These are phyloP conservation scores for Apotomis turbidana DNA, from an alignment of 2,888 invertebrate species.

Conservation along the genomic window DNA sequence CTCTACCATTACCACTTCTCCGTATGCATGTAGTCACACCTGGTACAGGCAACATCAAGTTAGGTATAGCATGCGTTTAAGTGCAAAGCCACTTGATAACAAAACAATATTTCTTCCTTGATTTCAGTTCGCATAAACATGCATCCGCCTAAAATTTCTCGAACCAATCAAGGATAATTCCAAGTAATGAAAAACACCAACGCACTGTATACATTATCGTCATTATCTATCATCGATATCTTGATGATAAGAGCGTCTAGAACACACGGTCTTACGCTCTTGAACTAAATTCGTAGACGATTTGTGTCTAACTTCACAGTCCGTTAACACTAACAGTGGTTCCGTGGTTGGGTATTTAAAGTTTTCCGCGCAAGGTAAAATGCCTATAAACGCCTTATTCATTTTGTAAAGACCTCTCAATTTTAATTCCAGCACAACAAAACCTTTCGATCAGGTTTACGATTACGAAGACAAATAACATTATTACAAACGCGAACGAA, in stretches of 20 bases:
- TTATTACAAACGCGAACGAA: too few relatives aligned
- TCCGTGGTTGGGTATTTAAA: too few relatives aligned
- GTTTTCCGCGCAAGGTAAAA: too few relatives aligned
- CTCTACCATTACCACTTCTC: too few relatives aligned
- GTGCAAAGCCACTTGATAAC: neutral
- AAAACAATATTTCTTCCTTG: neutral
- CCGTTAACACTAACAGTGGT: too few relatives aligned
- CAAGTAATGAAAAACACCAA: constrained; percentile 17
- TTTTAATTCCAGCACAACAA: too few relatives aligned
- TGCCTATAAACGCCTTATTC: too few relatives aligned
- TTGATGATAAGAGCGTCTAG: constrained; percentile 18
- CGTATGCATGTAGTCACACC: too few relatives aligned
- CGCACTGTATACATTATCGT: constrained; percentile 19
- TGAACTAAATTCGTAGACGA: constrained; percentile 26
- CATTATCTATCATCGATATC: constrained; percentile 27
- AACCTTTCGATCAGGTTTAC: too few relatives aligned
- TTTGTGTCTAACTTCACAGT: constrained; percentile 13
- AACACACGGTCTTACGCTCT: constrained; percentile 11
- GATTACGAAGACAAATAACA: too few relatives aligned
- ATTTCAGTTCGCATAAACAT: neutral
- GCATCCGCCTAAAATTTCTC: constrained; percentile 1
- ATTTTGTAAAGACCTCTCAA: too few relatives aligned
- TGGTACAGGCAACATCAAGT: too few relatives aligned
- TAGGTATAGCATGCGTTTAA: neutral
- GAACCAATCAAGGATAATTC: constrained; percentile 25